These are phyloP conservation scores for Apodemia mormo DNA, from an alignment of 2,888 invertebrate genomes.

Conservation along the genomic window DNA sequence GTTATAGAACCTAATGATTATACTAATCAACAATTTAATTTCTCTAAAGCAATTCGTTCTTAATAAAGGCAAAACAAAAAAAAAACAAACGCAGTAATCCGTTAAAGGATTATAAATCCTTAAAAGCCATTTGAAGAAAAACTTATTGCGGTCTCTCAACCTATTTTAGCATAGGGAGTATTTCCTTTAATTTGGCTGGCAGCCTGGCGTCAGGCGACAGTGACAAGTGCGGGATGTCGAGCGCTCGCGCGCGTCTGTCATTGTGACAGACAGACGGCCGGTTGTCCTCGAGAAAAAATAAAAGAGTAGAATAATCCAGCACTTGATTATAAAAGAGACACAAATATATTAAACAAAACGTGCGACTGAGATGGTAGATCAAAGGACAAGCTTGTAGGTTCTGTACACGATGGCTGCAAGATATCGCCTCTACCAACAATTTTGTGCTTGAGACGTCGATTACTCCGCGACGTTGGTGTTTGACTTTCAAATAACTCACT, in stretches of 20 bases:
- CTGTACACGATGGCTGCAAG: conserved; percentile 51
- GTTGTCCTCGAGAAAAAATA: conserved; percentile 53
- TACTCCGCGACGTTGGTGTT: conserved; percentile 56
- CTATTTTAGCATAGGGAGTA: conserved; percentile 55
- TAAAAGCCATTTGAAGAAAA: conserved; percentile 32
- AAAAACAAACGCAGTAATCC: conserved; percentile 28
- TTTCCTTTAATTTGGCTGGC: conserved; percentile 62
- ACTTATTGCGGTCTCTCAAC: conserved; percentile 43
- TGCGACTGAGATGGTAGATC: conserved; percentile 45
- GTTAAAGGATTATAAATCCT: conserved; percentile 30
- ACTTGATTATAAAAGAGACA: conserved; percentile 47
- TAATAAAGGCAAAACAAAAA: conserved; percentile 17
- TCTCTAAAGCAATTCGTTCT: conserved; percentile 8
- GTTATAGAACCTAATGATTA: neutral
- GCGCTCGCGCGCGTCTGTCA: conserved; percentile 56
- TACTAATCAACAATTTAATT: conserved; percentile 7
- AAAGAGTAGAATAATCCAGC: conserved; percentile 51
- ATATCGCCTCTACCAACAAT: conserved; percentile 54
- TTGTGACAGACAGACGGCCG: conserved; percentile 58
- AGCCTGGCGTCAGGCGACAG: conserved; percentile 48
- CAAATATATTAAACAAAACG: conserved; percentile 34
- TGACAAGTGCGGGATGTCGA: conserved; percentile 57
- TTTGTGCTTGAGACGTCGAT: conserved; percentile 68
- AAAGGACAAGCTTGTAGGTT: conserved; percentile 49
- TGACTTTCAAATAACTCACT: conserved; percentile 64